Evolutionary conservation across 1,140 invertebrate genomes (phyloP), one percentile per base, ranked within the genome.

Genomic region (Pseudoatta argentina): DNA sequence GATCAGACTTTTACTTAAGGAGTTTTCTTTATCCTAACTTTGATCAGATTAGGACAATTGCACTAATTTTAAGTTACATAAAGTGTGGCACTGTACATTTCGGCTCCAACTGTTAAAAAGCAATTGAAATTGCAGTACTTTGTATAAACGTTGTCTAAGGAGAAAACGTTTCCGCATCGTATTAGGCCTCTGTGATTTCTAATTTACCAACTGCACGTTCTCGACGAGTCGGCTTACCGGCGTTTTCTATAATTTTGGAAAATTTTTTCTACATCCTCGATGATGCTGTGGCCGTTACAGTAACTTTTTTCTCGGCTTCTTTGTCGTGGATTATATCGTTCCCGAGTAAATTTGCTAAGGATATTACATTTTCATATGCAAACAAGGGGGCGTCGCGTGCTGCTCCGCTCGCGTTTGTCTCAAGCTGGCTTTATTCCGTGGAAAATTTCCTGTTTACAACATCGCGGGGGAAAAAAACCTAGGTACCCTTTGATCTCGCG

Each of bases 341-440:
- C 53, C 34, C 34, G 64, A 85, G 79, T 87, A 87, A 88, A 88
- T 88, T 85, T 88, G 78, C 85, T 77, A 81, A 88, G 76, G 85
- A 88, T 86, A 87, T 88, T 87, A 87, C 86, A 86, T 86, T 88
- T 88, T 87, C 87, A 82, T 88, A 87, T 73, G 76, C 85, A 73
- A 82, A 72, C 85, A 81, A 88, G 61, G 48, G 64, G 48, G 57
- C 69, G 51, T 66, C 72, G 53, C 63, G 27, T 61, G 79, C 34
- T 63, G 48, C 39, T 71, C 51, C 51, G 48, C 75, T 39, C 64
- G 51, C 85, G 69, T 83, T 86, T 86, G 83, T 86, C 72, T 76
- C 83, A 75, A 55, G 82, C 39, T 69, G 86, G 72, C 63, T 86
- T 86, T 77, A 78, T 78, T 87, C 73, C 30, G 48, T 71, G 73